Evolutionary conservation across 2,797 vertebrate genomes (phyloP).

Genomic region (Oreonectes daqikongensis): DNA sequence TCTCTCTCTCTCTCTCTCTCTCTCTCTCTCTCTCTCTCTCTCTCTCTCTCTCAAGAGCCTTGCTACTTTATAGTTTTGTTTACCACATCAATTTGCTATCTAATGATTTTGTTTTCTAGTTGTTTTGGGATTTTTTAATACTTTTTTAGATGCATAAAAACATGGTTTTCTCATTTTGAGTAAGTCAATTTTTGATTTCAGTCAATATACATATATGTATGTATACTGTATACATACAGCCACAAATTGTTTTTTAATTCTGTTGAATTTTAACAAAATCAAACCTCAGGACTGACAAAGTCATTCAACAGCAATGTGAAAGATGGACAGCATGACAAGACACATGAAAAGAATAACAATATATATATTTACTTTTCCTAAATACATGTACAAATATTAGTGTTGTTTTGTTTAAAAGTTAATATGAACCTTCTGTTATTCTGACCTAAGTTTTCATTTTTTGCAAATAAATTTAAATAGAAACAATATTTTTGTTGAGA

Average conservation of each 20-base stretch:
- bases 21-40: conserved; percentile 27
- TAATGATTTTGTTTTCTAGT: neutral
- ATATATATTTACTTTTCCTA: too few relatives aligned
- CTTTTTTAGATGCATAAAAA: neutral
- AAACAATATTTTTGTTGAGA: too few relatives aligned
- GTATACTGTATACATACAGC: too few relatives aligned
- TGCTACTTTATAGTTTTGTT: neutral
- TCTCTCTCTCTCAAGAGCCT: conserved; percentile 32
- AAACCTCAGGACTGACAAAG: neutral
- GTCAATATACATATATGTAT: neutral
- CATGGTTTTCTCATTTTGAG: neutral
- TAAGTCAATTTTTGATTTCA: neutral
- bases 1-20: conserved; percentile 17
- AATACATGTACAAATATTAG: too few relatives aligned
- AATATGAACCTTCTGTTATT: too few relatives aligned
- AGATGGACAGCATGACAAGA: neutral
- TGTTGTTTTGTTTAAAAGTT: too few relatives aligned
- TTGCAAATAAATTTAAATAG: too few relatives aligned
- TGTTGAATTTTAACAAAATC: too few relatives aligned
- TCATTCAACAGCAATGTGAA: neutral
- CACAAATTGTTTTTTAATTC: too few relatives aligned
- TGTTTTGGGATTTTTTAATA: too few relatives aligned
- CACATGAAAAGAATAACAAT: too few relatives aligned
- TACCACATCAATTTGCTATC: neutral
- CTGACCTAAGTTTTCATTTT: too few relatives aligned